phyloP scores from a whole-genome alignment of 1,140 invertebrate species.

The Subanguina moxae region DNA sequence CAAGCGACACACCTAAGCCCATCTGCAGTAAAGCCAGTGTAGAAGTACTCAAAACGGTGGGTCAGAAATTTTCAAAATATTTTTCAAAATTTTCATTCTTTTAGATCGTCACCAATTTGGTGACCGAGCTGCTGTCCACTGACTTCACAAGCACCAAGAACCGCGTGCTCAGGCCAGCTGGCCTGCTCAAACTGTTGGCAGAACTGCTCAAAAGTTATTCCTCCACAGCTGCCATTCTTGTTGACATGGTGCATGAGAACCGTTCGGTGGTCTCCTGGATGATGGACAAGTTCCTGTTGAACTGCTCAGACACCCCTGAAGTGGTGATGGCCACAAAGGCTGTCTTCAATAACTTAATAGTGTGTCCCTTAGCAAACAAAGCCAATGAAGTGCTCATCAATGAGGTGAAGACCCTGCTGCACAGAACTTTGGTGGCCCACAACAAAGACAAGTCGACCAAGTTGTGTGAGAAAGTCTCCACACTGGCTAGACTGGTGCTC shows the following conservation, averaged over 20 bases:
- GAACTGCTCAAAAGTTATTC: constrained; percentile 29
- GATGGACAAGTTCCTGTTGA: constrained; percentile 31
- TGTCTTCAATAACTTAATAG: constrained; percentile 19
- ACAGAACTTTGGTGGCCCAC: background rate
- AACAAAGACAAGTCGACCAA: background rate
- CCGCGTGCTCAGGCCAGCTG: background rate
- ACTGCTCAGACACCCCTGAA: constrained; percentile 11
- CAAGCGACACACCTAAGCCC: background rate
- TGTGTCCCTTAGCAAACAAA: constrained; percentile 6
- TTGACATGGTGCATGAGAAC: constrained; percentile 9
- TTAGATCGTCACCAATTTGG: constrained; percentile 11
- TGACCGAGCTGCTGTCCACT: constrained; percentile 11
- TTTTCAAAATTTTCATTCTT: background rate
- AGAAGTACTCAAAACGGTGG: constrained; percentile 12
- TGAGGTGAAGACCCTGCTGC: constrained; percentile 25
- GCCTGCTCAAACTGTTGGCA: constrained; percentile 20
- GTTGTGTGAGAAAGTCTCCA: constrained; percentile 9
- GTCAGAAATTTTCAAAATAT: too few species aligned
- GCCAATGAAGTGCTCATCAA: constrained; percentile 17
- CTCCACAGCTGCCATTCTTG: constrained; percentile 6
- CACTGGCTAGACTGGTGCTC: constrained; percentile 5
- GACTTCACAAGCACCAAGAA: background rate
- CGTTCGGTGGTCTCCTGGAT: constrained; percentile 20
- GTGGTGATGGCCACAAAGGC: constrained; percentile 21
- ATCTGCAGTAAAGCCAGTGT: background rate